phyloP scores from a whole-genome alignment of 2,113 vertebrate genomes.

The Glareola pratincola region DNA sequence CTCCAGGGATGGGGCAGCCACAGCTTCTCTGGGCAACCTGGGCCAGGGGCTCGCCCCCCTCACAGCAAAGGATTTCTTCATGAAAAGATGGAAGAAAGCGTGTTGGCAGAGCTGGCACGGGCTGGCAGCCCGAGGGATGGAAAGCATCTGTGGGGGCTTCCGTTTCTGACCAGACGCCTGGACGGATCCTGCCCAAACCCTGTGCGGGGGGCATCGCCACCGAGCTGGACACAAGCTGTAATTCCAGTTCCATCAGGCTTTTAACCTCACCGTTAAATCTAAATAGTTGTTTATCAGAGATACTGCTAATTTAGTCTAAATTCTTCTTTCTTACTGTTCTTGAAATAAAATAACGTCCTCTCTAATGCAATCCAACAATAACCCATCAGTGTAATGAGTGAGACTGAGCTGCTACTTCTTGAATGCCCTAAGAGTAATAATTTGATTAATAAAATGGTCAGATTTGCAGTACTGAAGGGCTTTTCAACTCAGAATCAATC shows the following conservation, averaged over 20 bases:
- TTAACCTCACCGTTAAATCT: background rate
- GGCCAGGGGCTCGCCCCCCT: background rate
- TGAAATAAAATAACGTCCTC: background rate
- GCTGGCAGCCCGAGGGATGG: background rate
- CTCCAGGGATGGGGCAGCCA: background rate
- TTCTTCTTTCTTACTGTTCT: background rate
- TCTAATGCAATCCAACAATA: background rate
- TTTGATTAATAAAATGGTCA: slow-evolving; percentile 47
- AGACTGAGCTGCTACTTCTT: background rate
- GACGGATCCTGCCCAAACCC: background rate
- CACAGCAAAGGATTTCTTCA: background rate
- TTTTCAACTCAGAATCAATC: slow-evolving; percentile 20
- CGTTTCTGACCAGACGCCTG: background rate
- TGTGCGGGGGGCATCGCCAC: too few relatives aligned
- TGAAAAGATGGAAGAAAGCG: background rate
- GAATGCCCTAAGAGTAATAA: background rate
- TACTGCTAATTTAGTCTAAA: background rate
- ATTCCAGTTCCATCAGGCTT: background rate
- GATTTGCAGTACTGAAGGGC: background rate
- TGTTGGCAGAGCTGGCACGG: too few relatives aligned
- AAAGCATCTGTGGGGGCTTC: accelerated
- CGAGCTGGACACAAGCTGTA: background rate
- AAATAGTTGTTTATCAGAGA: background rate
- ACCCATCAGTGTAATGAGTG: background rate
- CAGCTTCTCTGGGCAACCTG: background rate